These are phyloP conservation scores for Trimorus sp. DNA, from an alignment of 2,888 invertebrate genomes.

Conservation along the genomic window DNA sequence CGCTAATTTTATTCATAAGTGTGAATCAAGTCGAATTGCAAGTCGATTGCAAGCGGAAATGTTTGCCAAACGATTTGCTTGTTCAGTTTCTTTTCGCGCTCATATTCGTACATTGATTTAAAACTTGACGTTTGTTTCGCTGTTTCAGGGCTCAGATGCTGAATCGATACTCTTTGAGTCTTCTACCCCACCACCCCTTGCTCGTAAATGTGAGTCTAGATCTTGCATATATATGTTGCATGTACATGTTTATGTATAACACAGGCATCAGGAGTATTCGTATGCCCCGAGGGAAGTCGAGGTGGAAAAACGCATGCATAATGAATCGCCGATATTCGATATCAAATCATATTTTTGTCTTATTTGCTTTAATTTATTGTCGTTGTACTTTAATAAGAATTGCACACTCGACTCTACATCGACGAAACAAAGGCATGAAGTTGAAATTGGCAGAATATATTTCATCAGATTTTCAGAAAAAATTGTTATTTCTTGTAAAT, in stretches of 20 bases:
- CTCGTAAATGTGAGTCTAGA: constrained; percentile 82
- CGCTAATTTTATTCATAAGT: too few species aligned
- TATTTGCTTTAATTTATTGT: constrained; percentile 14
- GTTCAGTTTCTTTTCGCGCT: constrained; percentile 21
- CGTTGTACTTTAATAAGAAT: not conserved
- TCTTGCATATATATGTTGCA: constrained; percentile 19
- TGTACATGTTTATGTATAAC: too few species aligned
- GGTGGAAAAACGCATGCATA: constrained; percentile 31
- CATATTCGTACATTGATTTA: constrained; percentile 64
- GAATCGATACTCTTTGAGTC: constrained; percentile 87
- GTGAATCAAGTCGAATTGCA: too few species aligned
- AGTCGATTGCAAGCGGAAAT: not conserved
- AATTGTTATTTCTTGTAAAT: too few species aligned
- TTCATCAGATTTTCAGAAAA: too few species aligned
- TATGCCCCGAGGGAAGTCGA: constrained; percentile 32
- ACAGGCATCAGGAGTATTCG: constrained; percentile 21
- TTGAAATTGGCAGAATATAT: too few species aligned
- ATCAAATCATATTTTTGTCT: constrained; percentile 28
- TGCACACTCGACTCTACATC: too few species aligned
- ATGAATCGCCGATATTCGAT: constrained; percentile 25
- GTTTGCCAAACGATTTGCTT: constrained; percentile 19
- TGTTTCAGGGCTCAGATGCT: constrained; percentile 87
- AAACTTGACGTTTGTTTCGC: constrained; percentile 63
- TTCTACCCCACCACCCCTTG: constrained; percentile 85
- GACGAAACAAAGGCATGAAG: too few species aligned